A percentile compares a stretch with the other conserved stretches of the same genome.
These are phyloP conservation scores for Caenorhabditis sulstoni DNA, from an alignment of 2,888 invertebrate species.

Conservation along the genomic window DNA sequence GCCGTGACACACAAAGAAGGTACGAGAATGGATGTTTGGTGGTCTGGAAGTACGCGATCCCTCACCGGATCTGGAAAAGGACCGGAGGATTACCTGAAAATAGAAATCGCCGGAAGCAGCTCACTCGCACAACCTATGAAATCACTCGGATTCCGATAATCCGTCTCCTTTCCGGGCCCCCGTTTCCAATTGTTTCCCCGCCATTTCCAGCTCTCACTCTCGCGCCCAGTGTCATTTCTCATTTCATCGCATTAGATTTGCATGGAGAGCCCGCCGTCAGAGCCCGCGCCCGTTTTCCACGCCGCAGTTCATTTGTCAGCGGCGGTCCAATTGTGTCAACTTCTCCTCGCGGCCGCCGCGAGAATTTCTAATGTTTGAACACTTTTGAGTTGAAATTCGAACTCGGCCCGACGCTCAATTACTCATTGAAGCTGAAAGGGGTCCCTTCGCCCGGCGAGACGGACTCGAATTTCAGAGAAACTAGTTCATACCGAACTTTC, in stretches of 20 bases:
- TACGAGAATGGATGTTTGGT: no score
- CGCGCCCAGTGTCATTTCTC: slow-evolving; percentile 37
- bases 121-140: no score
- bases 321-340: neutral
- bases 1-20: no score
- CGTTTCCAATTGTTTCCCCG: neutral
- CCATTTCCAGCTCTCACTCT: neutral
- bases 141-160: neutral
- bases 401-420: slow-evolving; percentile 56
- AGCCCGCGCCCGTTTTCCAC: slow-evolving; percentile 4
- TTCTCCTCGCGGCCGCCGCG: neutral
- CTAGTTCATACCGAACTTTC: slow-evolving; percentile 19
- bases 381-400: slow-evolving; percentile 54
- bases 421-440: slow-evolving; percentile 44
- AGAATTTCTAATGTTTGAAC: slow-evolving; percentile 51
- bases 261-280: slow-evolving; percentile 30
- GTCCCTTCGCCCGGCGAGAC: slow-evolving; percentile 9
- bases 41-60: no score
- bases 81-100: neutral
- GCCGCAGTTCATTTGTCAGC: slow-evolving; percentile 43
- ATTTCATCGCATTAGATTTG: slow-evolving; percentile 48
- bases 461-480: slow-evolving; percentile 50
- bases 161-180: neutral
- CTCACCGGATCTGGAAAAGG: no score
- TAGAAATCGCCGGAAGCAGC: neutral